Percentiles rank a stretch among this genome's conserved stretches.
Evolutionary conservation across 2,888 invertebrate genomes (phyloP).

Genomic region (Opisthograptis luteolata): DNA sequence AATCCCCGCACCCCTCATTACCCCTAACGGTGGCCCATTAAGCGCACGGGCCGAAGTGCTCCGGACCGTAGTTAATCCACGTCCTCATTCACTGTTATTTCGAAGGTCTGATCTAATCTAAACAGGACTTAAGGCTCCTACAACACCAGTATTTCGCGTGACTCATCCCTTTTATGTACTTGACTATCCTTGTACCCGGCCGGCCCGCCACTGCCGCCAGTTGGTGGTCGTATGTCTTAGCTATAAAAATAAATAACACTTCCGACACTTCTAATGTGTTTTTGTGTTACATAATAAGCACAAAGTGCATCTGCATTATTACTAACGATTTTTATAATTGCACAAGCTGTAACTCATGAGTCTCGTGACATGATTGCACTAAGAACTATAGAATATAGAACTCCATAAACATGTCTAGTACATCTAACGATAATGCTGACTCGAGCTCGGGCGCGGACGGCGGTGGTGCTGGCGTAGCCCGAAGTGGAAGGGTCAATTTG

Average conservation of each 20-base stretch:
- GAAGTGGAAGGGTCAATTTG: conserved; percentile 79
- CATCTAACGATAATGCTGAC: conserved; percentile 53
- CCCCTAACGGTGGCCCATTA: conserved; percentile 81
- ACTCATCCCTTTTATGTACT: conserved; percentile 82
- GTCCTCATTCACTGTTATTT: conserved; percentile 85
- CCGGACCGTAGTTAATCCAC: conserved; percentile 84
- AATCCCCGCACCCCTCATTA: conserved; percentile 75
- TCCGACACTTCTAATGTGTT: conserved; percentile 71
- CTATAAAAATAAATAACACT: conserved; percentile 78
- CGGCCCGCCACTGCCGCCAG: conserved; percentile 44
- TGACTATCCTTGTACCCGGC: conserved; percentile 72
- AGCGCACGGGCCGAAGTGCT: conserved; percentile 80
- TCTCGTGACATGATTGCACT: background rate
- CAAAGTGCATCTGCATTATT: too few species aligned
- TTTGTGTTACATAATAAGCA: too few species aligned
- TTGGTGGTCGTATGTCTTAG: conserved; percentile 71
- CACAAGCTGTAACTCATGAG: too few species aligned
- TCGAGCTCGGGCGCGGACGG: conserved; percentile 42
- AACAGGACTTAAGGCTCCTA: conserved; percentile 83
- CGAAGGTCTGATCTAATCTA: conserved; percentile 85
- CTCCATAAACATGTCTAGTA: conserved; percentile 19
- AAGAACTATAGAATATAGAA: background rate
- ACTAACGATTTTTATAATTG: too few species aligned
- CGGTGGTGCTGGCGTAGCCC: conserved; percentile 49
- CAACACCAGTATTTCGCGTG: conserved; percentile 80